These are phyloP conservation scores for Todus mexicanus DNA, from an alignment of 2,797 vertebrate genomes.

Conservation along the genomic window DNA sequence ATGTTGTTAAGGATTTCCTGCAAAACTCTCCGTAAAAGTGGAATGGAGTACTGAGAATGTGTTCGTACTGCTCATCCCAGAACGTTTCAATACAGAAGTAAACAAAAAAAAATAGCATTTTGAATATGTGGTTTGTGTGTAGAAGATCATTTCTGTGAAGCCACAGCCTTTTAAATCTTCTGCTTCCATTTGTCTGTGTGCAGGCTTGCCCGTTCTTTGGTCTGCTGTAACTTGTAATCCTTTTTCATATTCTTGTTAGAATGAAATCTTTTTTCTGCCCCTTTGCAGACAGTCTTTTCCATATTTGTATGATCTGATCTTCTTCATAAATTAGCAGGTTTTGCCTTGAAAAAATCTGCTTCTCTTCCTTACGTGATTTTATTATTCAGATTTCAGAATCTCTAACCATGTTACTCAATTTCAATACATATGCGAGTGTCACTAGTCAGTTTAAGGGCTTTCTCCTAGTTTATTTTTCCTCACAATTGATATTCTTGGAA, in stretches of 20 bases:
- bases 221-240: background rate
- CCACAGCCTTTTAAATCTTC: background rate
- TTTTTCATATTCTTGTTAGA: background rate
- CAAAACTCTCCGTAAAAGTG: background rate
- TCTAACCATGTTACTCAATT: background rate
- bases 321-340: background rate
- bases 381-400: background rate
- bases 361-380: background rate
- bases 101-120: background rate
- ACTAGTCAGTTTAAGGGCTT: background rate
- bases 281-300: background rate
- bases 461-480: background rate
- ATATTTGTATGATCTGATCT: background rate
- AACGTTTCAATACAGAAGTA: background rate
- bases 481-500: background rate
- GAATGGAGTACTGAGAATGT: background rate
- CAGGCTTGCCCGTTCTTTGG: background rate
- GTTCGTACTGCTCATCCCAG: background rate
- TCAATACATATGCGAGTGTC: background rate
- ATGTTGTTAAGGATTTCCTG: background rate
- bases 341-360: background rate
- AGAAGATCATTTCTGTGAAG: background rate
- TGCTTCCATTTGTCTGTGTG: background rate
- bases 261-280: background rate
- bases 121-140: background rate